A percentile compares a stretch with the other conserved stretches of the same genome.
phyloP scores from a whole-genome alignment of 1,140 invertebrate genomes.

The Bactericera cockerelli region DNA sequence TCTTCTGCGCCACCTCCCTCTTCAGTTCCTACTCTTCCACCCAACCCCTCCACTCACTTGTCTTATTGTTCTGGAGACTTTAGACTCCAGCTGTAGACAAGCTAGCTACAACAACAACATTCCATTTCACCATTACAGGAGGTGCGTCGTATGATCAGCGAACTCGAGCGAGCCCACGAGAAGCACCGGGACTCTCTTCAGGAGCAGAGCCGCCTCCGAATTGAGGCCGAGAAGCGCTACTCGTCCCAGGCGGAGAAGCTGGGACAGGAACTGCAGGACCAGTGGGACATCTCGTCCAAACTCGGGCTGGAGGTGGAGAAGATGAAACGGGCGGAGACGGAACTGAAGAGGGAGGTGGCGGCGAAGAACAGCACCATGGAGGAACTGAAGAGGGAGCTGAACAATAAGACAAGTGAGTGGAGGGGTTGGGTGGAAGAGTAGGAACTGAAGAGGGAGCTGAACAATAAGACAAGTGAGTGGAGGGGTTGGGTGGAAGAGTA shows the following conservation, averaged over 20 bases:
- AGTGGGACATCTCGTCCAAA: constrained; percentile 62
- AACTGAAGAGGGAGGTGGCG: constrained; percentile 51
- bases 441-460: too few species aligned
- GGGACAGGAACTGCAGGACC: constrained; percentile 53
- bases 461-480: too few species aligned
- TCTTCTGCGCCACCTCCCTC: too few species aligned
- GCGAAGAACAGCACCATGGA: constrained; percentile 55
- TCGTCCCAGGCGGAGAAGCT: constrained; percentile 56
- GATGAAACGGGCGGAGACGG: constrained; percentile 51
- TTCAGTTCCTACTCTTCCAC: too few species aligned
- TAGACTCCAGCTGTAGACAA: too few species aligned
- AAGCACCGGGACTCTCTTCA: constrained; percentile 38
- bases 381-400: constrained; percentile 58
- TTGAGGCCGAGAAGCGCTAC: constrained; percentile 56
- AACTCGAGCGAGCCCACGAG: constrained; percentile 52
- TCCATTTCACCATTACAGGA: too few species aligned
- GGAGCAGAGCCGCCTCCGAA: constrained; percentile 37
- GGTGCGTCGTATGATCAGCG: constrained; percentile 53
- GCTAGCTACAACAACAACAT: too few species aligned
- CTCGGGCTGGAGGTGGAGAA: constrained; percentile 58
- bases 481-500: too few species aligned
- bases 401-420: constrained; percentile 48
- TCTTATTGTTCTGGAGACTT: too few species aligned
- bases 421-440: too few species aligned
- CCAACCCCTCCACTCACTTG: too few species aligned